Base-by-base conservation (phyloP, 2,888 invertebrate species). In the Rhimphoctona megacephalus region DNA sequence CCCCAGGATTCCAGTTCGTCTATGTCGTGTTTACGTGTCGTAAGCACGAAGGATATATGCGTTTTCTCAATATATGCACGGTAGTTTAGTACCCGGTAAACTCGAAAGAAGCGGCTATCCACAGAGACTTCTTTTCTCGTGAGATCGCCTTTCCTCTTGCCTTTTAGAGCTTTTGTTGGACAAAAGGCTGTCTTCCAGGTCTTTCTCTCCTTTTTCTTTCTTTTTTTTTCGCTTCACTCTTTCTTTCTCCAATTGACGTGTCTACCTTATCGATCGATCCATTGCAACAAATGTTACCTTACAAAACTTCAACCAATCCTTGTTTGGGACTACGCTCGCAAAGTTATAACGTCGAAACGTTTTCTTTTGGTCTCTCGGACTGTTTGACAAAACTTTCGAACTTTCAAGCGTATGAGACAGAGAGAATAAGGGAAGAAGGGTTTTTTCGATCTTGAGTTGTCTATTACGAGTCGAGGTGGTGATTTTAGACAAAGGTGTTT, bases 241-340 rank as follows among this genome's bases (percentile, higher is more conserved):
- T 64, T 64, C 69, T 14, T 39, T 79, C 74, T 70, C 43, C 66
- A 76, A 85, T 87, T 87, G 82, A 85, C 76, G 82, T 77, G 49
- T 80, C 69, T 70, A 22, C 79, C 85, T 87, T 82, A 85, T 85
- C 85, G 86, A 80, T 82, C 87, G 85, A 87, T 74, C 70, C 49
- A 64, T 66, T 73, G 70, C 33, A 74, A 25, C 46, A 36, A 64
- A 61, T 30, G 17, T 61, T 61, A 17, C 30, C 14, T 6, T 30
- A 30, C 61, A 61, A 61, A 30, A 30, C 61, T 79, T 52, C 74
- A 61, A 46, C 52, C 67, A 39, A 73, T 78, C 82, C 82, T 79
- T 85, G 69, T 82, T 79, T 79, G 82, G 78, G 14, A 33, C 73
- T 49, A 85, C 52, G 30, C 57, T 81, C 66, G 66, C 43, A 66